phyloP scores from a whole-genome alignment of 30 jellyfish, hydroid and myxozoan species.

The Chrysaora quinquecirrha region DNA sequence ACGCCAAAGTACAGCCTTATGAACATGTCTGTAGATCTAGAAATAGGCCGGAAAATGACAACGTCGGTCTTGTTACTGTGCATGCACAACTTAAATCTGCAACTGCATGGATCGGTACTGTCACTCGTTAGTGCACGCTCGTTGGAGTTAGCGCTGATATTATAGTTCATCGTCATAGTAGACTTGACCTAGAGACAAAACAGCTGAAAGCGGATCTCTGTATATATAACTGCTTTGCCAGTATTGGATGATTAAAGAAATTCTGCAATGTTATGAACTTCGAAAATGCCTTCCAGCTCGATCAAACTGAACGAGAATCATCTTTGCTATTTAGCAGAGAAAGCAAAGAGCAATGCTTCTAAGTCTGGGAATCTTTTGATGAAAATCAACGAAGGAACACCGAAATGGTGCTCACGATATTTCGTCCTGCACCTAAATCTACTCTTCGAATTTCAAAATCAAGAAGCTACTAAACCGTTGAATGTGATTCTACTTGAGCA shows the following conservation, averaged over 20 bases:
- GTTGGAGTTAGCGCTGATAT: no score
- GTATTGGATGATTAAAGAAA: no score
- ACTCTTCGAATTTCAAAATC: constrained; percentile 66
- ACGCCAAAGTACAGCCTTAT: constrained; percentile 63
- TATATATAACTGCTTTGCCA: no score
- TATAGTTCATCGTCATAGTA: no score
- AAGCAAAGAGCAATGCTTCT: constrained; percentile 68
- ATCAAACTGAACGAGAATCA: constrained; percentile 45
- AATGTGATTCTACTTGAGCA: constrained; percentile 60
- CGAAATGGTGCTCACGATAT: constrained; percentile 59
- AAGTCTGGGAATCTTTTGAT: constrained; percentile 54
- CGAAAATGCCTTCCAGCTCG: constrained; percentile 58
- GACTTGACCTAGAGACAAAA: no score
- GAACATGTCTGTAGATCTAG: constrained; percentile 49
- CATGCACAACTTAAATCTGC: no score
- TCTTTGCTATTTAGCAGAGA: constrained; percentile 54
- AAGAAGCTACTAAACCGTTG: constrained; percentile 49
- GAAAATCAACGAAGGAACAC: constrained; percentile 53
- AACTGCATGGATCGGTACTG: no score
- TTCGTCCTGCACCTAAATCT: constrained; percentile 64
- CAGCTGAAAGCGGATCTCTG: no score
- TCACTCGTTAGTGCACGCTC: no score
- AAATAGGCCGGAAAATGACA: constrained; percentile 38
- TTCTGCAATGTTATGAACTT: no score
- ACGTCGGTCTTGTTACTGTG: no score